These are phyloP conservation scores for Podilymbus podiceps DNA, from an alignment of 2,113 vertebrate genomes.

Conservation along the genomic window DNA sequence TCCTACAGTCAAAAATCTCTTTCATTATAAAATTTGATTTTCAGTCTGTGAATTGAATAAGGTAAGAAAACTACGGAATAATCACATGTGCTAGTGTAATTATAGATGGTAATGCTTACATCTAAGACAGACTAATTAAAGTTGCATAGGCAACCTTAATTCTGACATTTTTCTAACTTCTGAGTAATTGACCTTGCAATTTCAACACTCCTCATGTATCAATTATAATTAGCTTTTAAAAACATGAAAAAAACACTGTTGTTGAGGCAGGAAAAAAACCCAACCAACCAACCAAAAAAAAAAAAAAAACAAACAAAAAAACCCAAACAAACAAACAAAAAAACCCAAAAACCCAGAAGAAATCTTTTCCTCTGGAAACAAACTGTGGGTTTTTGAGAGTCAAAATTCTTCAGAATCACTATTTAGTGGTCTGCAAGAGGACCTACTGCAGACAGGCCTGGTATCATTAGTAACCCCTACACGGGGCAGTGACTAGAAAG, in stretches of 20 bases:
- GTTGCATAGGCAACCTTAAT: constrained; percentile 39
- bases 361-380: not conserved
- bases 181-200: constrained; percentile 62
- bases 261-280: not conserved
- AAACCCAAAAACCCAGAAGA: not conserved
- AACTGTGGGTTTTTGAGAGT: not conserved
- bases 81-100: constrained; percentile 12
- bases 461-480: not conserved
- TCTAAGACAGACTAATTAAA: constrained; percentile 56
- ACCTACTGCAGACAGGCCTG: not conserved
- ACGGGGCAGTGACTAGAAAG: fast-evolving
- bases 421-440: not conserved
- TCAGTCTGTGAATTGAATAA: not conserved
- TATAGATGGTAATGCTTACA: constrained; percentile 53
- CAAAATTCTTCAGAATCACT: not conserved
- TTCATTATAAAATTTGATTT: constrained; percentile 24
- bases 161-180: constrained; percentile 60
- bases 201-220: constrained; percentile 18
- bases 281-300: no score
- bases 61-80: not conserved
- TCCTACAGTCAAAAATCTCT: not conserved
- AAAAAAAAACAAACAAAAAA: not conserved
- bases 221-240: constrained; percentile 55
- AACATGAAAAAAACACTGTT: not conserved
- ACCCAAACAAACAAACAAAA: no score